Evolutionary conservation across 2,888 invertebrate genomes (phyloP).

Genomic region (Omphaloscelis lunosa): DNA sequence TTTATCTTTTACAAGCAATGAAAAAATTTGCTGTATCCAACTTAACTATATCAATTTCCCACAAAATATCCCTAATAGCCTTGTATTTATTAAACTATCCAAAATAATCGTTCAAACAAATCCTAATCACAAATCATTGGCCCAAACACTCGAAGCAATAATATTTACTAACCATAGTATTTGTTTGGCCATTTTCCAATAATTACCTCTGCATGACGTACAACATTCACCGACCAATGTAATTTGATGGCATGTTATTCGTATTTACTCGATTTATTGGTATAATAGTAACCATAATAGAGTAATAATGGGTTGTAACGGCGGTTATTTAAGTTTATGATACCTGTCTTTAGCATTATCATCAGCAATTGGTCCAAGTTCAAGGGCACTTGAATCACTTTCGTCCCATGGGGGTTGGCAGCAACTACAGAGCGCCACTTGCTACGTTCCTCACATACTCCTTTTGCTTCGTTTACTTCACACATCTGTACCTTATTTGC

Average conservation of each 20-base stretch:
- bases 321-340: neutral
- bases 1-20: neutral
- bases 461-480: too few species aligned
- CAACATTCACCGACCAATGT: constrained; percentile 35
- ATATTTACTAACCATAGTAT: constrained; percentile 44
- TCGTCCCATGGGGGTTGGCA: too few species aligned
- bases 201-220: constrained; percentile 58
- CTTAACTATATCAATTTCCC: neutral
- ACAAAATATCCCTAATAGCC: neutral
- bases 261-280: constrained; percentile 51
- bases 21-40: neutral
- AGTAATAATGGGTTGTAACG: neutral
- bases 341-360: neutral
- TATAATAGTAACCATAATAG: constrained; percentile 8
- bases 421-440: too few species aligned
- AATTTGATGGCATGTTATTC: constrained; percentile 25
- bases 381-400: neutral
- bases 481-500: too few species aligned
- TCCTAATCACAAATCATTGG: constrained; percentile 29
- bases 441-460: too few species aligned
- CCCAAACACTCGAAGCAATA: constrained; percentile 21
- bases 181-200: constrained; percentile 38
- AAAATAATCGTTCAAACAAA: constrained; percentile 5
- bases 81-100: neutral
- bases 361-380: neutral